Evolutionary conservation across 2,113 vertebrate genomes (phyloP).

Genomic region (Clarias macrocephalus): DNA sequence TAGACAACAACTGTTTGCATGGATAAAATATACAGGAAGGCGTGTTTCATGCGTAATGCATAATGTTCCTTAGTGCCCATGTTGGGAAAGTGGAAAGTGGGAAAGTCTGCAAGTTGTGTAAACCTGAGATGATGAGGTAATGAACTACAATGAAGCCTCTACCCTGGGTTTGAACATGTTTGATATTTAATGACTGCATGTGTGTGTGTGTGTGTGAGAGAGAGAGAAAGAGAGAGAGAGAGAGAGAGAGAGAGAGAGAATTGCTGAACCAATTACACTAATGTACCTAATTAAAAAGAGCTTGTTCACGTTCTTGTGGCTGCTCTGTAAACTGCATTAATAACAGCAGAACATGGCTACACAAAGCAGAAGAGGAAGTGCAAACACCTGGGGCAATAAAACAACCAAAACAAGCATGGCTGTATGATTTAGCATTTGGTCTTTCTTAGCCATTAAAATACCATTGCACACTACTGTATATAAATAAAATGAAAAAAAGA

Average conservation of each 20-base stretch:
- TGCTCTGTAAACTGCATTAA: slow-evolving; percentile 49
- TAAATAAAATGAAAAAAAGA: not conserved
- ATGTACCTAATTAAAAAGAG: slow-evolving; percentile 51
- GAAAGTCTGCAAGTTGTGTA: slow-evolving; percentile 1
- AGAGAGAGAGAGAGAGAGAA: not conserved
- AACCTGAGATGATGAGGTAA: not conserved
- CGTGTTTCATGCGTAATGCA: not conserved
- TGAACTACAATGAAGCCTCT: not conserved
- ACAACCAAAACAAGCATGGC: slow-evolving; percentile 34
- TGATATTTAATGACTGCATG: not conserved
- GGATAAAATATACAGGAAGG: not conserved
- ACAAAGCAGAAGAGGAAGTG: slow-evolving; percentile 8
- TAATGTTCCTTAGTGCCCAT: not conserved
- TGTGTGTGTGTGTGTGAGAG: not conserved
- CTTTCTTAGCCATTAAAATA: slow-evolving; percentile 18
- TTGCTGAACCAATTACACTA: slow-evolving; percentile 46
- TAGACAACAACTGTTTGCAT: too few relatives aligned
- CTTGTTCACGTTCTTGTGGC: slow-evolving; percentile 48
- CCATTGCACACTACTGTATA: not conserved
- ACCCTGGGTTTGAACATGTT: not conserved
- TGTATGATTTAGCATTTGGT: not conserved
- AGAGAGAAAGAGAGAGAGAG: not conserved
- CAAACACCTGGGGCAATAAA: slow-evolving; percentile 49
- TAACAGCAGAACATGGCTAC: slow-evolving; percentile 45
- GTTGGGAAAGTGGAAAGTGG: slow-evolving; percentile 8